Evolutionary conservation across 2,888 invertebrate genomes (phyloP).

Genomic region (Sinelater perroti): DNA sequence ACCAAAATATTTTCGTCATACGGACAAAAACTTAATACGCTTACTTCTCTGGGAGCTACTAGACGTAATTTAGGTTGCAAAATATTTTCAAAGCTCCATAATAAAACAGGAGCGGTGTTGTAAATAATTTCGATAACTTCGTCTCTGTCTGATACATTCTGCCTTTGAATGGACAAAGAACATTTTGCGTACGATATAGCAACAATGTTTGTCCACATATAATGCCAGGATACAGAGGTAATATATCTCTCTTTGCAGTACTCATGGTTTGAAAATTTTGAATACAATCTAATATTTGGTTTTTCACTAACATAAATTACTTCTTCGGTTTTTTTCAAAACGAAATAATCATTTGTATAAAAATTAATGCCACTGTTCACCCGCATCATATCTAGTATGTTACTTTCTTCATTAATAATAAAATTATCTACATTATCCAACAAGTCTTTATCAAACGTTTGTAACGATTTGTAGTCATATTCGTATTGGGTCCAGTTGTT

Average conservation of each 20-base stretch:
- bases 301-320: too few species aligned
- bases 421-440: slow-evolving; percentile 50
- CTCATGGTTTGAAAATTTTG: too few species aligned
- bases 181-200: slow-evolving; percentile 73
- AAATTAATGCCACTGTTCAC: slow-evolving; percentile 64
- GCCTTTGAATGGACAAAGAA: slow-evolving; percentile 63
- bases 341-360: slow-evolving; percentile 69
- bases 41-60: slow-evolving; percentile 73
- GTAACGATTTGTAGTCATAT: slow-evolving; percentile 56
- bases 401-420: slow-evolving; percentile 45
- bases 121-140: slow-evolving; percentile 63
- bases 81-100: slow-evolving; percentile 79
- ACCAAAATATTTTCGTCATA: slow-evolving; percentile 73
- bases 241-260: slow-evolving; percentile 75
- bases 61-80: slow-evolving; percentile 75
- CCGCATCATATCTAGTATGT: slow-evolving; percentile 50
- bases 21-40: slow-evolving; percentile 73
- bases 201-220: slow-evolving; percentile 73
- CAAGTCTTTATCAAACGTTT: slow-evolving; percentile 50
- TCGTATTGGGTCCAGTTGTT: slow-evolving; percentile 76
- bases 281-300: too few species aligned
- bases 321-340: slow-evolving; percentile 62
- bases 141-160: slow-evolving; percentile 52
- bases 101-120: slow-evolving; percentile 71
- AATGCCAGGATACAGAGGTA: slow-evolving; percentile 74